Conservation (phyloP, 2,797 vertebrate species). For the Myotis planiceps region DNA sequence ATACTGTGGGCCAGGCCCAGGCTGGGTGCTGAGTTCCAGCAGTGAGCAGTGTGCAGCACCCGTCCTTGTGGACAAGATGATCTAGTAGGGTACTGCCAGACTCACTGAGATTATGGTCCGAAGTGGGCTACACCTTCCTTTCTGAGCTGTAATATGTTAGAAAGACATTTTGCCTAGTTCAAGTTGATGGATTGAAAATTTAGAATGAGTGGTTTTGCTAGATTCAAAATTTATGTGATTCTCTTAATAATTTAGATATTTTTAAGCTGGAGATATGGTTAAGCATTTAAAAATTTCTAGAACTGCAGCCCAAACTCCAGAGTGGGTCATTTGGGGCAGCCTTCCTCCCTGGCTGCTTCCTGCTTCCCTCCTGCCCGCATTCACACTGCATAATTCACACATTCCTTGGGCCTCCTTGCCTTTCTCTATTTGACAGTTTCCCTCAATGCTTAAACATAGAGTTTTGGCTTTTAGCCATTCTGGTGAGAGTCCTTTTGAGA, state of each 20-base stretch:
- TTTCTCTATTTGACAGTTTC: not conserved
- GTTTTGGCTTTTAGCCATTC: conserved; percentile 26
- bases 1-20: not conserved
- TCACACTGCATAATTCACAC: not conserved
- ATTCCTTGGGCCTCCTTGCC: not conserved
- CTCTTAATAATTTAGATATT: conserved; percentile 15
- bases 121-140: not conserved
- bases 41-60: not conserved
- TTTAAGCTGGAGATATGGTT: conserved; percentile 18
- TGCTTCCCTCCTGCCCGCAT: not conserved
- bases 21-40: not conserved
- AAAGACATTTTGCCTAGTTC: not conserved
- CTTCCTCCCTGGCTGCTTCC: not conserved
- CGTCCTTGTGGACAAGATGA: not conserved
- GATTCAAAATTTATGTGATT: not conserved
- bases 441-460: not conserved
- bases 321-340: not conserved
- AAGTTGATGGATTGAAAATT: not conserved
- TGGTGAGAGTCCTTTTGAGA: conserved; percentile 14
- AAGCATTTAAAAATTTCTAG: conserved; percentile 9
- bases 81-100: not conserved
- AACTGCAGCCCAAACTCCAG: not conserved
- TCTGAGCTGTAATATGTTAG: not conserved
- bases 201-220: not conserved
- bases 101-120: not conserved